These are phyloP conservation scores for Gastrophryne carolinensis DNA, from an alignment of 2,797 vertebrate genomes.

Conservation along the genomic window DNA sequence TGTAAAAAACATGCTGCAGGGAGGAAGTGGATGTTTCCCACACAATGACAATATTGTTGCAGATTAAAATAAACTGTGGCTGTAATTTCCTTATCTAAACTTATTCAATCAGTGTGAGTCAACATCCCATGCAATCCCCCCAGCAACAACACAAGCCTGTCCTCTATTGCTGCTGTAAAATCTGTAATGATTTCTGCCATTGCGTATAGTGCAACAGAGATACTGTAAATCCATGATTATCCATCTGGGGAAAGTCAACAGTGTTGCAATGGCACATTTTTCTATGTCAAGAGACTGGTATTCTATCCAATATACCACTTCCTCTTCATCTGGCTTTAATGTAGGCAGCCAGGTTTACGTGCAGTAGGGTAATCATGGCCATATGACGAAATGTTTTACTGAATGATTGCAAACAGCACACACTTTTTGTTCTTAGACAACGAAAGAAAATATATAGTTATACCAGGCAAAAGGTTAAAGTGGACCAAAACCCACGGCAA, in stretches of 20 bases:
- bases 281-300: not conserved
- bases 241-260: not conserved
- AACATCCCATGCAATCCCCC: not conserved
- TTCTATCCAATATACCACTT: not conserved
- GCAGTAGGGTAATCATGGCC: not conserved
- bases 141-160: not conserved
- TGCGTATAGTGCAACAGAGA: not conserved
- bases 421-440: not conserved
- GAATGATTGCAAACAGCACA: not conserved
- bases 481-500: too few relatives aligned
- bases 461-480: too few relatives aligned
- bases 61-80: not conserved
- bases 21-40: not conserved
- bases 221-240: not conserved
- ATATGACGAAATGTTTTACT: not conserved
- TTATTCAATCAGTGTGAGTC: conserved; percentile 8
- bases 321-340: conserved; percentile 15
- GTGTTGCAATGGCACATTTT: not conserved
- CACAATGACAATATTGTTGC: not conserved
- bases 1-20: not conserved
- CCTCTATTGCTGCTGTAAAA: not conserved
- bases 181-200: not conserved
- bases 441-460: too few relatives aligned
- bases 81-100: conserved; percentile 8
- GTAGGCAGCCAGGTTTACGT: not conserved